Evolutionary conservation across 2,113 vertebrate species (phyloP), one percentile per base, ranked within the genome.

Genomic region (Corydoras sp.): DNA sequence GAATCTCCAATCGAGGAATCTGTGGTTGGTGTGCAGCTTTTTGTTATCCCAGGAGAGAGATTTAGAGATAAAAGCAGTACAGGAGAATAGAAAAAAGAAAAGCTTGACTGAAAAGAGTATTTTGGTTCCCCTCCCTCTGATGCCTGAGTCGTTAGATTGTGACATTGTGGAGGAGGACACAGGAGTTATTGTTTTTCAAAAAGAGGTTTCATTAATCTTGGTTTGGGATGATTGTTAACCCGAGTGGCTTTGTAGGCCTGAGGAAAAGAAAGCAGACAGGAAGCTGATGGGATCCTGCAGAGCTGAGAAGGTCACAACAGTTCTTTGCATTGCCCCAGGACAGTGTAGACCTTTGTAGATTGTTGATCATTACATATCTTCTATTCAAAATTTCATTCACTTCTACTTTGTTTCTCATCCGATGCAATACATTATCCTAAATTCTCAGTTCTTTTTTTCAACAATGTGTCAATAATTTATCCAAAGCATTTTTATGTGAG

Each of bases 91-190:
- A 35, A 35, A 49, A 68, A 68, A 58, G 54, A 73, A 56, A 69
- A 73, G 61, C 65, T 68, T 15, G 10, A 68, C 51, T 74, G 71
- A 49, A 53, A 65, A 63, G 62, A 69, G 74, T 58, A n/a, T 68
- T 76, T 63, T 72, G 50, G 65, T 67, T 51, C 77, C 66, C 67
- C 58, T 62, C 72, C 58, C 31, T 54, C 66, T 58, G 18, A 24
- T 61, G 32, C 58, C 67, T 48, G 18, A 24, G 74, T 83, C 80
- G 76, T 67, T 78, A 72, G 35, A 76, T 72, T 74, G 77, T 88
- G 88, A 88, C 88, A 86, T 86, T 88, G 87, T 63, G 67, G 83
- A 87, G 85, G 83, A 85, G 82, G 65, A 83, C 81, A 81, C 73
- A 80, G 69, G 11, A 77, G 78, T 83, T 82, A 74, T 75, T 51